Evolutionary conservation across 2,888 invertebrate species (phyloP), one percentile per base, ranked within the genome.

Genomic region (Oxycera nigricornis): DNA sequence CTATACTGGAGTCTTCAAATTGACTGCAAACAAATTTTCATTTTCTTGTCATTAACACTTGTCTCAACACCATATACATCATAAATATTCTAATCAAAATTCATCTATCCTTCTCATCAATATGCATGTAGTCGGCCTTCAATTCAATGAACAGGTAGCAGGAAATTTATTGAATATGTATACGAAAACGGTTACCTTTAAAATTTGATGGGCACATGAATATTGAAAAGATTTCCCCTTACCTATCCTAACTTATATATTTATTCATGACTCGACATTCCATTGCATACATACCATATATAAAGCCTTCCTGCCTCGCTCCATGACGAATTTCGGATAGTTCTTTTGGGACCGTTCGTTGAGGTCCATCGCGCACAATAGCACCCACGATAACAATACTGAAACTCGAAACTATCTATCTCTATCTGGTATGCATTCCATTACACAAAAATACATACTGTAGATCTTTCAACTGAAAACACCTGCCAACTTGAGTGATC

Each of bases 291-390:
- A n/a, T n/a, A n/a, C n/a, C n/a, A n/a, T n/a, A n/a, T n/a, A n/a
- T n/a, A n/a, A 70, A 70, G 52, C 70, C 70, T 70, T 70, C 70
- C 70, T 70, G 70, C 7, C 7, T 31, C 20, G 31, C 55, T 70
- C 70, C 70, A 31, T 70, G 22, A 31, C 70, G 52, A 70, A 70
- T 70, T 70, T 22, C 4, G 70, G 22, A 41, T 41, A 65, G 30
- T n/a, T 61, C 61, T 31, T 14, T 22, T 30, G 65, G 65, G 65
- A 70, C 11, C 20, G 24, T 24, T 55, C 35, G 31, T 59, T 65
- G 41, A 14, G 41, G 24, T 41, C n/a, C 6, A 28, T 2, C 26
- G 39, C 28, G 6, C 14, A 11, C 67, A 46, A 46, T 1, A 2
- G 11, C 52, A 70, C 52, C 46, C 68, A 70, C 55, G 70, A 17